These are phyloP conservation scores for Yponomeuta malinellus DNA, from an alignment of 2,888 invertebrate genomes.

Conservation along the genomic window DNA sequence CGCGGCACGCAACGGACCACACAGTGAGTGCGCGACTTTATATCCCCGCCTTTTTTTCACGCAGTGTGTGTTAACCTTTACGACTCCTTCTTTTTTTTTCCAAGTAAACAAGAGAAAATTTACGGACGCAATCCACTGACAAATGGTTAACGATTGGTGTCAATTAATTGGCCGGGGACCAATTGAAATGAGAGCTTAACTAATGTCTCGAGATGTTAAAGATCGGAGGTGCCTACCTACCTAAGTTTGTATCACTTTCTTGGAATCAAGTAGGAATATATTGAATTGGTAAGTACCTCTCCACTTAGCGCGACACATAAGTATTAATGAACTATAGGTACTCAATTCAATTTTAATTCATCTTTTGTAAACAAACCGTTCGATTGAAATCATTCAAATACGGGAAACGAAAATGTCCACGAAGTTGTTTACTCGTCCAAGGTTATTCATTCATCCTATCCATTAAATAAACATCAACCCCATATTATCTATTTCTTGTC, in stretches of 20 bases:
- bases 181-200: slow-evolving; percentile 43
- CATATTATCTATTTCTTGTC: no score
- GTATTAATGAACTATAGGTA: no score
- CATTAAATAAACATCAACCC: no score
- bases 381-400: no score
- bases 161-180: slow-evolving; percentile 30
- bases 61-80: neutral
- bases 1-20: slow-evolving; percentile 37
- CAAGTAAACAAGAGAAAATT: slow-evolving; percentile 14
- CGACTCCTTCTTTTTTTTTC: neutral
- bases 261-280: no score
- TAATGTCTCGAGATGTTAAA: slow-evolving; percentile 27
- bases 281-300: no score
- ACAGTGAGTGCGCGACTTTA: slow-evolving; percentile 17
- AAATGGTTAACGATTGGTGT: slow-evolving; percentile 11
- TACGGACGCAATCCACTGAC: slow-evolving; percentile 11
- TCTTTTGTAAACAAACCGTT: no score
- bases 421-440: no score
- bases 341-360: no score
- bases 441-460: no score
- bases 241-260: neutral
- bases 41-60: slow-evolving; percentile 13
- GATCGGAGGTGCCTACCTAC: neutral
- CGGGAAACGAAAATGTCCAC: no score
- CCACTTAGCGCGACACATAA: no score